Evolutionary conservation across 2,797 vertebrate genomes (phyloP).

Genomic region (Cuniculus paca): DNA sequence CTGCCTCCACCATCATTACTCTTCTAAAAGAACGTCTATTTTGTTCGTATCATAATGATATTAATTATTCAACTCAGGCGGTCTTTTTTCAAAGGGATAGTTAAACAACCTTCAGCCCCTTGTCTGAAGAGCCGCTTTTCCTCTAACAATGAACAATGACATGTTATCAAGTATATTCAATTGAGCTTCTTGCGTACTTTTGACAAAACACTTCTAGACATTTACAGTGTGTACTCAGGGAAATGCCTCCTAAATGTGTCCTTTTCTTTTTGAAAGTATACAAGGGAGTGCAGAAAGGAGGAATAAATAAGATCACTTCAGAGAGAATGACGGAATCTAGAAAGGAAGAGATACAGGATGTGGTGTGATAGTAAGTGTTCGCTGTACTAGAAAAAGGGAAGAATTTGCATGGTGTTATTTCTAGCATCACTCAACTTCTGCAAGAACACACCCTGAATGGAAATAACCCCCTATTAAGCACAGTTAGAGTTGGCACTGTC

Average conservation of each 20-base stretch:
- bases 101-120: constrained; percentile 48
- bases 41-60: constrained; percentile 75
- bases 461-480: constrained; percentile 40
- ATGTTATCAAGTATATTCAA: not conserved
- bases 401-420: constrained; percentile 7
- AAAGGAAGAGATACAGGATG: not conserved
- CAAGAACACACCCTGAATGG: constrained; percentile 20
- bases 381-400: not conserved
- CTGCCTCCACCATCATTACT: constrained; percentile 45
- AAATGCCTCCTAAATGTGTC: not conserved
- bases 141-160: not conserved
- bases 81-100: constrained; percentile 52
- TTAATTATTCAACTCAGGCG: constrained; percentile 67
- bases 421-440: constrained; percentile 29
- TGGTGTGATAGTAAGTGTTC: not conserved
- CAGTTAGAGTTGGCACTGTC: not conserved
- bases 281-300: not conserved
- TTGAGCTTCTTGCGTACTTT: not conserved
- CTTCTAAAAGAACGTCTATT: constrained; percentile 73
- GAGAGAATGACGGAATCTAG: not conserved
- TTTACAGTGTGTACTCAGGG: not conserved
- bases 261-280: constrained; percentile 16
- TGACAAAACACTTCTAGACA: not conserved
- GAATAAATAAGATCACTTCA: not conserved
- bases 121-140: constrained; percentile 45